Evolutionary conservation across 2,113 vertebrate species (phyloP).

Genomic region (Nycticebus coucang): DNA sequence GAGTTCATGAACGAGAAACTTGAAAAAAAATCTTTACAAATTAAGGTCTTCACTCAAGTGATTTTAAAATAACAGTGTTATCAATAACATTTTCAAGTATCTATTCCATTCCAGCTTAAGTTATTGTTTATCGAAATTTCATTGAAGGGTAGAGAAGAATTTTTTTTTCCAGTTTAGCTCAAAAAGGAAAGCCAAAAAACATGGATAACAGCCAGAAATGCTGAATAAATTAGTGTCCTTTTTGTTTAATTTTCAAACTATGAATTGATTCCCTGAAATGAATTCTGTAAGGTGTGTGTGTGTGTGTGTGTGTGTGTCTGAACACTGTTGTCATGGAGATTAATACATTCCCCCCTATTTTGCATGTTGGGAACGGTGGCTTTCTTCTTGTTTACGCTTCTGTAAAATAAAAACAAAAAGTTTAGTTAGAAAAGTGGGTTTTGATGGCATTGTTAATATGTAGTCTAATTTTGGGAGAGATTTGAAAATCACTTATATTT

Average conservation of each 20-base stretch:
- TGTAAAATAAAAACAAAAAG: not conserved
- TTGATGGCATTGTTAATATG: not conserved
- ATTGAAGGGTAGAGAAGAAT: conserved; percentile 6
- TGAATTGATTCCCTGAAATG: conserved; percentile 38
- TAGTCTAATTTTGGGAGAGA: not conserved
- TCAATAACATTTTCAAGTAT: not conserved
- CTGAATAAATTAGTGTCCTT: conserved; percentile 56
- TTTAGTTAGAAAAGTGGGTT: not conserved
- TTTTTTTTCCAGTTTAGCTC: conserved; percentile 35
- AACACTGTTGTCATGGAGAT: conserved; percentile 55
- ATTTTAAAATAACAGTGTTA: conserved; percentile 46
- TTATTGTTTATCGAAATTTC: conserved; percentile 25
- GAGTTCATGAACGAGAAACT: conserved; percentile 31
- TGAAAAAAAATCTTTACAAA: conserved; percentile 29
- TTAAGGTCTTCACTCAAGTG: conserved; percentile 13
- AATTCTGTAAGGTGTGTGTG: not conserved
- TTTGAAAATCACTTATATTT: not conserved
- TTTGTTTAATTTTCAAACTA: conserved; percentile 53
- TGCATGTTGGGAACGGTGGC: not conserved
- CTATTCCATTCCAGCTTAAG: conserved; percentile 19
- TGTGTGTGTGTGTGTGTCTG: not conserved
- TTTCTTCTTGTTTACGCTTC: conserved; percentile 6
- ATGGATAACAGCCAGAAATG: not conserved
- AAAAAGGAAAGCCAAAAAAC: conserved; percentile 39
- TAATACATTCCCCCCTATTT: not conserved